Evolutionary conservation across 2,113 vertebrate species (phyloP), one percentile per base, ranked within the genome.

Genomic region (Suricata suricatta): DNA sequence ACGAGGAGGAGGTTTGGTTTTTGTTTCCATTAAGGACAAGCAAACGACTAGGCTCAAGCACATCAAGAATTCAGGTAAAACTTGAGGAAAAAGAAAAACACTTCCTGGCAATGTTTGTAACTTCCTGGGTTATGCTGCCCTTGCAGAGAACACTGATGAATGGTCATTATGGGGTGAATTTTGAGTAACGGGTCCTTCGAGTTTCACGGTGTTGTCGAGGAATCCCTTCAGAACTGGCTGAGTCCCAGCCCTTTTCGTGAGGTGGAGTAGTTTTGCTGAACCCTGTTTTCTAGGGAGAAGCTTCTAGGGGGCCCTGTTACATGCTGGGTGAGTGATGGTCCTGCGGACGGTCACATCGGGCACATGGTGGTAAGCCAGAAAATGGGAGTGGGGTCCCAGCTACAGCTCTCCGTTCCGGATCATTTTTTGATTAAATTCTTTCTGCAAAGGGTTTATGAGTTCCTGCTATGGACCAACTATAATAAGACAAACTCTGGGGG

Each of bases 11-110:
- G 64, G 31, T 64, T 96, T 54, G 35, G 63, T 41, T 77, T 93
- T 92, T 71, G 82, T 87, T 97, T 87, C 95, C 68, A 86, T 47
- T 74, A 96, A 96, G 83, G 68, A 95, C 88, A 90, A 93, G 63
- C 80, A 95, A 82, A 97, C 93, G 41, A 57, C 57, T 79, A 60
- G 57, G 54, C 77, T 96, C 1, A 0, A 69, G 72, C 50, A 74
- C 31, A 89, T 83, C 86, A 91, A 90, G 81, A 29, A 87, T 71
- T 93, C 88, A 95, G 60, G 80, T 97, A 92, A 96, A 96, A 95
- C 72, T 89, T 11, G 35, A 60, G 69, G 41, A 88, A 10, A 29
- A 68, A 79, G 29, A 33, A 92, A 89, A 66, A 33, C 44, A 41
- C 79, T 95, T 97, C 27, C 72, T 87, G 72, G 89, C 38, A 64